Evolutionary conservation across 2,888 invertebrate species (phyloP).

Genomic region (Suillia variegata): DNA sequence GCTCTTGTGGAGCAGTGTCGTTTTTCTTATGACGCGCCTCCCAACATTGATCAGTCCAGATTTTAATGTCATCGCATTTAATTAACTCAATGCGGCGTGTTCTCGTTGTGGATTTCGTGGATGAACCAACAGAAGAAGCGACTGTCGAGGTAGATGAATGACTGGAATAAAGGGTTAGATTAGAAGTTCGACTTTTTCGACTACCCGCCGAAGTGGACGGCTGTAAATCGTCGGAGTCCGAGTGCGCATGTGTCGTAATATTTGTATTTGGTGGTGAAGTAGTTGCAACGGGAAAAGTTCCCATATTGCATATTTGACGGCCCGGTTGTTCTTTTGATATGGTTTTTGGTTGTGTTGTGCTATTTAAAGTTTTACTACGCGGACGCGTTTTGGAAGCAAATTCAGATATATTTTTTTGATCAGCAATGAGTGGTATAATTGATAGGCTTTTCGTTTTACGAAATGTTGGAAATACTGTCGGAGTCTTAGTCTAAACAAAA

Average conservation of each 20-base stretch:
- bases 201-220: slow-evolving; percentile 27
- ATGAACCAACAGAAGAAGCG: slow-evolving; percentile 28
- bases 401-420: slow-evolving; percentile 5
- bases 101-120: slow-evolving; percentile 19
- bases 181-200: slow-evolving; percentile 19
- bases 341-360: slow-evolving; percentile 33
- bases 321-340: not conserved
- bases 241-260: slow-evolving; percentile 19
- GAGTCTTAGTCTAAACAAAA: no score
- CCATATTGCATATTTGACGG: no score
- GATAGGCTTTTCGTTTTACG: slow-evolving; percentile 41
- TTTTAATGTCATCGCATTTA: slow-evolving; percentile 60
- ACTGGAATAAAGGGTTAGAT: slow-evolving; percentile 11
- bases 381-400: slow-evolving; percentile 17
- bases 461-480: slow-evolving; percentile 25
- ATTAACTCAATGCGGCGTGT: slow-evolving; percentile 47
- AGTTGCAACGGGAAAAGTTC: no score
- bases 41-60: slow-evolving; percentile 55
- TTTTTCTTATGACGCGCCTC: slow-evolving; percentile 24
- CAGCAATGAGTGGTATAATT: no score
- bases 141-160: slow-evolving; percentile 33
- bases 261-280: not conserved
- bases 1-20: slow-evolving; percentile 11
- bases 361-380: slow-evolving; percentile 42
- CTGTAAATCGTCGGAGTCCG: slow-evolving; percentile 18